Base-by-base conservation (phyloP, 2,113 vertebrate species). In the Hoplias malabaricus region DNA sequence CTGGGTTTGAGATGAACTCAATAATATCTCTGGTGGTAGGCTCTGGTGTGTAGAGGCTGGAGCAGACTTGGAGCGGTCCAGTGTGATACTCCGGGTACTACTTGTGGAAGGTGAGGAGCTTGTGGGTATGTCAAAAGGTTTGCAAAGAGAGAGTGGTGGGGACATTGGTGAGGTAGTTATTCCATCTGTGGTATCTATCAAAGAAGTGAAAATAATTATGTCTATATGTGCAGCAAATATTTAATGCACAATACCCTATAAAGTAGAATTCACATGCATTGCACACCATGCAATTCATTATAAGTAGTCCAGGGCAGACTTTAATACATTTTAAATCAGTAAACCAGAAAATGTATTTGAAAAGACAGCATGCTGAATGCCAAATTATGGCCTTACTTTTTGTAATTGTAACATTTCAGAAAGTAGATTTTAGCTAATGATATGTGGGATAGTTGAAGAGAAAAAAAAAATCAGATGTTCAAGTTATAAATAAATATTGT, bases 121-220 rank as follows among this genome's bases (percentile, higher is more conserved):
- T 84, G 83, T 85, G 87, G 90, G 90, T 82, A 86, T 90, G 87
- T 91, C 83, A 87, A 89, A 90, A 83, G 93, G 91, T 90, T 87
- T 91, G 86, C 92, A 91, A 89, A 91, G 88, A 88, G 93, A 92
- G 90, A 93, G 92, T 78, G 93, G 92, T 88, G 92, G 91, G 91
- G 87, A 91, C 93, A 92, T 93, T 89, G 92, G 93, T 96, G 98
- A 99, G 98, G 98, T 98, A 99, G 98, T 95, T 97, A 92, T 95
- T 95, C 95, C 94, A 93, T 96, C 92, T 95, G 95, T 91, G 90
- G 88, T 90, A 85, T 93, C 91, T 93, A 85, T 66, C 62, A 71
- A 62, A 68, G 57, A 77, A 83, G 67, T 13, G 19, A 25, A 53
- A 53, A 74, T n/a, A 69, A 80, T 68, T 53, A 5, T 16, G 8